These are phyloP conservation scores for Pollenia amentaria DNA, from an alignment of 2,888 invertebrate genomes.

Conservation along the genomic window DNA sequence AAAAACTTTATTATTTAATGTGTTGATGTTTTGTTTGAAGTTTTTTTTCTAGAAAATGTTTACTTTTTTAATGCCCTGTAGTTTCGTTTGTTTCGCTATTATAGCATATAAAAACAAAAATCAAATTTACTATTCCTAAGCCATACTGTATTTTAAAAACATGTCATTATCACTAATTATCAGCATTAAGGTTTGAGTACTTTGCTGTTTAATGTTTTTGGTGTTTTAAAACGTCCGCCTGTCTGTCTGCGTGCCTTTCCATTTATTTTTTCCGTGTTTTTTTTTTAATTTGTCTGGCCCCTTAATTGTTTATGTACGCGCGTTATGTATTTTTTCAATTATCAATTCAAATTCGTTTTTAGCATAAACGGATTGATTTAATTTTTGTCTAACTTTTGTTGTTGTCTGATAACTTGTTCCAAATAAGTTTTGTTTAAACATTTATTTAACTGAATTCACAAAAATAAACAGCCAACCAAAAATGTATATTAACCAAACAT, in stretches of 20 bases:
- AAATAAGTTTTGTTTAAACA: slow-evolving; percentile 25
- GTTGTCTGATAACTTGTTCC: slow-evolving; percentile 1
- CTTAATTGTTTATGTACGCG: slow-evolving; percentile 14
- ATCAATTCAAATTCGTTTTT: slow-evolving; percentile 57
- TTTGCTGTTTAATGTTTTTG: no score
- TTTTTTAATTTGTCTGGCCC: background rate
- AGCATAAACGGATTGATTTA: slow-evolving; percentile 28
- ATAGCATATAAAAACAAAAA: slow-evolving; percentile 8
- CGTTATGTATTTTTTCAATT: slow-evolving; percentile 24
- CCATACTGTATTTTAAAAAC: slow-evolving; percentile 15
- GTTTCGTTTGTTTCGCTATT: background rate
- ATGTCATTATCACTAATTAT: slow-evolving; percentile 59
- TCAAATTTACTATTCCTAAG: slow-evolving; percentile 19
- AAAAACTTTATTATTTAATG: no score
- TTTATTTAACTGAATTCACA: background rate
- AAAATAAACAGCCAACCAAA: slow-evolving; percentile 7
- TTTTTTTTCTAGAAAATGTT: background rate
- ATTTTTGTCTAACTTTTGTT: background rate
- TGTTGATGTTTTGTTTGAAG: no score
- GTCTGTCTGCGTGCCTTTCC: background rate
- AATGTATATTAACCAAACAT: slow-evolving; percentile 13
- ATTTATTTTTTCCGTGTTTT: background rate
- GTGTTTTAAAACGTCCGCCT: background rate
- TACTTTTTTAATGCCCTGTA: background rate
- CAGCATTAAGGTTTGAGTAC: background rate